Conservation (phyloP, 2,888 invertebrate genomes). For the Coelinius sp. region DNA sequence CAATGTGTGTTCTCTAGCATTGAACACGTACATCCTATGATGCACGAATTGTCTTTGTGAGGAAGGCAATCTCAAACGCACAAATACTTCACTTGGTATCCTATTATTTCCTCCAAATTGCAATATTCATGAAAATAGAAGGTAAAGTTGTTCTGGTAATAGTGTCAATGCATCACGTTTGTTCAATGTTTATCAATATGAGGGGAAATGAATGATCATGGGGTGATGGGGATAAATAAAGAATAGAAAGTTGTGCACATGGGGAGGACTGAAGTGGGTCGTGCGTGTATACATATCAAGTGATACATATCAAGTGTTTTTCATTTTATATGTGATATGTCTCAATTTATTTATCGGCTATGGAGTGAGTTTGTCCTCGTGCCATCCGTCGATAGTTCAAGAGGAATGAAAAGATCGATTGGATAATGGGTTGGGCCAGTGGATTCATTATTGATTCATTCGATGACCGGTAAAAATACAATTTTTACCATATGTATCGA, state of each 20-base stretch:
- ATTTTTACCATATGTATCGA: no score
- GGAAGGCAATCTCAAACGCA: no score
- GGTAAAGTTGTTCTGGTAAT: no score
- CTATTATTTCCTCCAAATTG: no score
- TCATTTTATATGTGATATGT: conserved; percentile 1
- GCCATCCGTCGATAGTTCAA: conserved; percentile 12
- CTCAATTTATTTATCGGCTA: conserved; percentile 1
- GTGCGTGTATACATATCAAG: neutral
- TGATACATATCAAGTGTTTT: neutral
- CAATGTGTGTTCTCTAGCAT: conserved; percentile 4
- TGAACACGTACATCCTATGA: conserved; percentile 19
- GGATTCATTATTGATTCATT: conserved; percentile 8
- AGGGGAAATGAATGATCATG: no score
- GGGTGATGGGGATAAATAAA: neutral
- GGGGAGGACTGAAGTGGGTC: neutral
- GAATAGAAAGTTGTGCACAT: neutral
- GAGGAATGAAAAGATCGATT: conserved; percentile 5
- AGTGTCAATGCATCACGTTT: neutral
- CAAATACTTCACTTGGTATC: no score
- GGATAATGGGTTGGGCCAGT: neutral
- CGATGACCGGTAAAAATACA: neutral
- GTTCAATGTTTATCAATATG: no score
- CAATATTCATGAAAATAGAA: no score
- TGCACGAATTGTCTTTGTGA: neutral
- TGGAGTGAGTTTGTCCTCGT: neutral